Conservation (phyloP, 2,888 invertebrate species). For the Augochlorella aurata region DNA sequence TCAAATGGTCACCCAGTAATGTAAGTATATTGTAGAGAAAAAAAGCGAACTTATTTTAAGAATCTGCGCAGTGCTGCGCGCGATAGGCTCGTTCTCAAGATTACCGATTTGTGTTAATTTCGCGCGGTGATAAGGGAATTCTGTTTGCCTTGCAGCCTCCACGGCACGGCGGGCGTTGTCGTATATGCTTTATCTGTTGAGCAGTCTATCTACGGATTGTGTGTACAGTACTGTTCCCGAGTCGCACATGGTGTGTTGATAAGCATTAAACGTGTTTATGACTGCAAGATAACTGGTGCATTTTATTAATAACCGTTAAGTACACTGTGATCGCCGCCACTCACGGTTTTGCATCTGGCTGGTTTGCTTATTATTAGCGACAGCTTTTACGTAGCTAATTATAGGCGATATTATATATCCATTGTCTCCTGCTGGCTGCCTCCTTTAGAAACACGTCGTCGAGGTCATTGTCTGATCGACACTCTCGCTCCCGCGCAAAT, state of each 20-base stretch:
- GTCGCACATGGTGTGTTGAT: conserved; percentile 64
- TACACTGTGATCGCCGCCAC: conserved; percentile 60
- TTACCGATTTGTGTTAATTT: conserved; percentile 38
- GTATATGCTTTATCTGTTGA: conserved; percentile 49
- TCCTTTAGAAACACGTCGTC: conserved; percentile 51
- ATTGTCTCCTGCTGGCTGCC: conserved; percentile 59
- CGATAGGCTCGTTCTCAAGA: not conserved
- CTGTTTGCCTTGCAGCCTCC: conserved; percentile 46
- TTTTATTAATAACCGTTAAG: conserved; percentile 70
- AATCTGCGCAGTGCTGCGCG: not conserved
- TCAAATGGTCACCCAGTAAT: not conserved
- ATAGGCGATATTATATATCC: conserved; percentile 66
- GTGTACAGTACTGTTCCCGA: conserved; percentile 54
- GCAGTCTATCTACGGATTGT: conserved; percentile 55
- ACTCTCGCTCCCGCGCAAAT: conserved; percentile 20
- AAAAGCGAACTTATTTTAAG: not conserved
- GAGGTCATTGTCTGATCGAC: conserved; percentile 64
- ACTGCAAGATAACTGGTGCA: conserved; percentile 56
- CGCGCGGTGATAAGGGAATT: conserved; percentile 42
- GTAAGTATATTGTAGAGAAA: not conserved
- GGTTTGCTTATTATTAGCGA: conserved; percentile 64
- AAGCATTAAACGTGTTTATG: conserved; percentile 62
- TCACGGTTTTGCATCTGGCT: conserved; percentile 60
- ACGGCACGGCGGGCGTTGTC: conserved; percentile 28
- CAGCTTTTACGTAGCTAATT: conserved; percentile 66